Evolutionary conservation across 2,888 invertebrate species (phyloP), one percentile per base, ranked within the genome.

Genomic region (Bellardia pandia): DNA sequence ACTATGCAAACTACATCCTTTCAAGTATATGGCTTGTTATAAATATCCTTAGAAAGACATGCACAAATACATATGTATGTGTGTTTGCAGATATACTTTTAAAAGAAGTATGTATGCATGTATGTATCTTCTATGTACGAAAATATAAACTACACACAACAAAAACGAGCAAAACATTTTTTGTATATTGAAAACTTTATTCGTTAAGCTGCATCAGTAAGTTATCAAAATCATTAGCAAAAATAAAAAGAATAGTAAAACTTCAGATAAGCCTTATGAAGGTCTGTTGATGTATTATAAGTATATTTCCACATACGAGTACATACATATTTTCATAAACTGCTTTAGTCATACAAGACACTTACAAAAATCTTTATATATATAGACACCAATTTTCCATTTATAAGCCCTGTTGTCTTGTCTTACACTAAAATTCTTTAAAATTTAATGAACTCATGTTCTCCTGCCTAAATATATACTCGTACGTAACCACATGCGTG

Each of bases 151-250:
- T 56, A 51, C 14, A 53, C 8, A 60, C 9, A 42, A 6, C 11
- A 30, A 8, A n/a, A 14, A 58, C 16, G 9, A 62, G 60, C 1
- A 16, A 53, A 51, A 64, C 16, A 64, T 23, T 42, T 23, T 76
- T 40, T 48, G 8, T 82, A 51, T 37, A 78, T 68, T 23, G 42
- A 71, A 74, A 84, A 68, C 8, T 78, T 84, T 68, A 60, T 78
- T 78, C 64, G 30, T 58, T 74, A 62, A 68, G 68, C 68, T 53
- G 84, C 60, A 79, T 79, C 53, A 33, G 74, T 69, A 66, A 60
- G 66, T 85, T 74, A 74, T 74, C 42, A 74, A 53, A 79, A 69
- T 75, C 13, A 72, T 62, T 60, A 62, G 60, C 11, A 56, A 66
- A 37, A 30, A 56, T 37, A 64, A 13, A 64, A 6, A 48, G 68